A percentile compares a stretch with the other conserved stretches of the same genome.
These are phyloP conservation scores for Cetonia aurata DNA, from an alignment of 2,888 invertebrate genomes.

Conservation along the genomic window DNA sequence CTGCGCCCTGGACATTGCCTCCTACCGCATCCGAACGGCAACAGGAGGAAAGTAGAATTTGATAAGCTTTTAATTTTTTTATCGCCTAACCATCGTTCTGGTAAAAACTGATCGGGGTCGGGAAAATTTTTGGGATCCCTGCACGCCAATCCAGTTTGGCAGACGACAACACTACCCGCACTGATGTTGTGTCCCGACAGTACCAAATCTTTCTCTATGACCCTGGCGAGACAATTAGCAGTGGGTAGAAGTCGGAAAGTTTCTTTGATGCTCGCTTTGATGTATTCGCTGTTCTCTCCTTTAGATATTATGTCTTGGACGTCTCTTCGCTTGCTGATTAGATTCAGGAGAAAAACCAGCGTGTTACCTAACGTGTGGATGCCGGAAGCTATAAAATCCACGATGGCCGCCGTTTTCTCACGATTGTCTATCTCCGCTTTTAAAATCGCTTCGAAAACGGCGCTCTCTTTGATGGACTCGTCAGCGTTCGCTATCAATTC, in stretches of 20 bases:
- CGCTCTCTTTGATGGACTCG: constrained; percentile 71
- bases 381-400: constrained; percentile 89
- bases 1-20: constrained; percentile 89
- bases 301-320: constrained; percentile 66
- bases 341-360: constrained; percentile 81
- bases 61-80: constrained; percentile 61
- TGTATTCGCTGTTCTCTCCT: constrained; percentile 30
- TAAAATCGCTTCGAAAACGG: constrained; percentile 82
- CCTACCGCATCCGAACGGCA: constrained; percentile 84
- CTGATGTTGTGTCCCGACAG: constrained; percentile 77
- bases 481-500: constrained; percentile 80
- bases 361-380: constrained; percentile 91
- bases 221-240: constrained; percentile 82
- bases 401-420: constrained; percentile 87
- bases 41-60: constrained; percentile 75
- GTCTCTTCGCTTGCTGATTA: constrained; percentile 77
- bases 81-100: constrained; percentile 82
- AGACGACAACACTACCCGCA: constrained; percentile 82
- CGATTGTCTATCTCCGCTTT: constrained; percentile 79
- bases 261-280: constrained; percentile 82
- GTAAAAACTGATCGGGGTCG: constrained; percentile 76
- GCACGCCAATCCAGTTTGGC: constrained; percentile 88
- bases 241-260: constrained; percentile 82
- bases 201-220: constrained; percentile 79
- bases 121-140: constrained; percentile 81